Conservation (phyloP, 2,113 vertebrate species). For the Caloenas nicobarica region DNA sequence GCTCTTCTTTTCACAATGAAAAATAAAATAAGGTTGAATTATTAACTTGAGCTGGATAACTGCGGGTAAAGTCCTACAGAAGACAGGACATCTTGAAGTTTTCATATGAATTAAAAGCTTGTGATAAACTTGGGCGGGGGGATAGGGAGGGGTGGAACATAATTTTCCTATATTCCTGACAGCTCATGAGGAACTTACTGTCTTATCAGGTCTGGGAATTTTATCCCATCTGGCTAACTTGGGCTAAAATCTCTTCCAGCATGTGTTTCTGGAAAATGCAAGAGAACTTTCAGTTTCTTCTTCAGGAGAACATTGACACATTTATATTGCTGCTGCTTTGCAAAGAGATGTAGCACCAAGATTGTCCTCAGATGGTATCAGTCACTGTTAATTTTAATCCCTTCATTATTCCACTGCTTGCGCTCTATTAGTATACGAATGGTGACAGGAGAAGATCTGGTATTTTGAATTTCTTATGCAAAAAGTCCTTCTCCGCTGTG, state of each 20-base stretch:
- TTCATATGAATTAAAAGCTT: background rate
- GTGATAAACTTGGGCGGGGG: background rate
- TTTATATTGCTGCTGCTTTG: background rate
- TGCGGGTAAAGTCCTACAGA: background rate
- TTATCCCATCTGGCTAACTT: background rate
- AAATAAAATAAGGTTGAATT: background rate
- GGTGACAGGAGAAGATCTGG: background rate
- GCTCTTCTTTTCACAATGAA: background rate
- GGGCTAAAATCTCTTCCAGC: background rate
- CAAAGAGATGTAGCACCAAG: background rate
- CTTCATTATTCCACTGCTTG: background rate
- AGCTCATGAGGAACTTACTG: background rate
- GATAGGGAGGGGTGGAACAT: background rate
- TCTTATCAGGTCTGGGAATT: background rate
- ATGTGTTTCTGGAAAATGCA: background rate
- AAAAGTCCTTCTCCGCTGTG: background rate
- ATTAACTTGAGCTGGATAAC: background rate
- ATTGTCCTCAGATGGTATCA: background rate
- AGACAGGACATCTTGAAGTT: background rate
- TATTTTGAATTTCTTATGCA: background rate
- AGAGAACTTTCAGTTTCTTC: background rate
- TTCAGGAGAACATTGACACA: background rate
- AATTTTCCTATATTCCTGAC: background rate
- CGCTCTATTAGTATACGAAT: background rate
- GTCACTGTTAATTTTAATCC: background rate